These are phyloP conservation scores for Drosophila pectinifera DNA, from an alignment of 1,140 invertebrate species.

Conservation along the genomic window DNA sequence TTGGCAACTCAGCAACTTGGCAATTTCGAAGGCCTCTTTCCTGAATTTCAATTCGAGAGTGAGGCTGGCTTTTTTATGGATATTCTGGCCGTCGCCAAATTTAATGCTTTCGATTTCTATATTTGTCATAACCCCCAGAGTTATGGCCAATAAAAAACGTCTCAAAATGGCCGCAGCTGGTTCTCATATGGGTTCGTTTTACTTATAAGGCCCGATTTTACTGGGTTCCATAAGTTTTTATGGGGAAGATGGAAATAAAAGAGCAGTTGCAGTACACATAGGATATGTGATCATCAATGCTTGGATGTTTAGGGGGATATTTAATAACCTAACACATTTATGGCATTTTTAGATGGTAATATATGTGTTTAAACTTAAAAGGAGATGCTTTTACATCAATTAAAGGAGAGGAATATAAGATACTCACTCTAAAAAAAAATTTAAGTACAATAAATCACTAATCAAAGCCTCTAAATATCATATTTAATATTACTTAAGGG, in stretches of 20 bases:
- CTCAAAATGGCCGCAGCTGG: constrained; percentile 81
- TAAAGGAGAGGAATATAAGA: no score
- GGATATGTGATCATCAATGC: constrained; percentile 1
- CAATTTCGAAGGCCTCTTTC: constrained; percentile 48
- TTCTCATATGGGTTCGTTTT: constrained; percentile 45
- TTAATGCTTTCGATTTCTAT: constrained; percentile 78
- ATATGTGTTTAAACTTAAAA: no score
- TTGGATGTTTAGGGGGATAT: no score
- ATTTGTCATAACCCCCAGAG: constrained; percentile 73
- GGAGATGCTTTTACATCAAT: no score
- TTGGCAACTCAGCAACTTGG: constrained; percentile 1
- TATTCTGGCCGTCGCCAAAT: constrained; percentile 68
- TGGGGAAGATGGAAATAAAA: neutral
- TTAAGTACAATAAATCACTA: no score
- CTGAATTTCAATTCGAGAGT: constrained; percentile 62
- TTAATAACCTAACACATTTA: neutral
- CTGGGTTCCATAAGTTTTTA: constrained; percentile 6
- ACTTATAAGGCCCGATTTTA: constrained; percentile 2
- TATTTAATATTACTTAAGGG: no score
- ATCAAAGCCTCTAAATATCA: no score
- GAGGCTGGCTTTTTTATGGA: constrained; percentile 53
- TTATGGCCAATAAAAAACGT: constrained; percentile 76
- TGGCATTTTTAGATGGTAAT: neutral
- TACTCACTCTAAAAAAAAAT: no score
- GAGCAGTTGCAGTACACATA: neutral